Evolutionary conservation across 2,797 vertebrate genomes (phyloP), one percentile per base, ranked within the genome.

Genomic region (Eulemur albifrons): DNA sequence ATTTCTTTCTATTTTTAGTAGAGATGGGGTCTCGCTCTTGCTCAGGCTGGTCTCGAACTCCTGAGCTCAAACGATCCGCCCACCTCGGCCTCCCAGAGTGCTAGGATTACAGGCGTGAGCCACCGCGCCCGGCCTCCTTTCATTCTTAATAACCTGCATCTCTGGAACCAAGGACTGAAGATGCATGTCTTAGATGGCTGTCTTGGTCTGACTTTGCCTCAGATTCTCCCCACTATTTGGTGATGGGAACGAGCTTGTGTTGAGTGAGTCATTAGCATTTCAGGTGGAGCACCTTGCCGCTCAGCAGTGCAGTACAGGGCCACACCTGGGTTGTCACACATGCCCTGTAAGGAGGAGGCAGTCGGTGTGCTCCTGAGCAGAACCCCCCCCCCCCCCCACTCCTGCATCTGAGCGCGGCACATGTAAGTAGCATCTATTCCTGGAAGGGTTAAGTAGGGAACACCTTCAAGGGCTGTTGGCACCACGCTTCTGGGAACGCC

Each of bases 211-310:
- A 61, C 61, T 57, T 25, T 27, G 35, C 30, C 38, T 82, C 43
- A 9, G 45, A 43, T 59, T 14, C 12, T 7, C 2, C 4, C 35
- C 23, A 81, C 8, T 35, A 12, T 12, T 32, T 80, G 61, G 80
- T 76, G 81, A 67, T 67, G 40, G 72, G 38, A n/a, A 43, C 27
- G 17, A 25, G 17, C 32, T 85, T 94, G 45, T 54, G 35, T 80
- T 85, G 57, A 52, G 48, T 70, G 52, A 25, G n/a, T 94, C 23
- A 59, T 76, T 27, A 38, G 45, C 52, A 67, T 93, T 90, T 79
- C 48, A 79, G 25, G 43, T 82, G 86, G 54, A 77, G 27, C 14
- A 1, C 25, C 72, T 35, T 5, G 21, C 40, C 38, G 15, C 54
- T 43, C 20, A 25, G 63, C 50, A 12, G 13, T 67, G 32, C 21